phyloP scores from a whole-genome alignment of 2,113 vertebrate genomes.

The Petaurus breviceps region DNA sequence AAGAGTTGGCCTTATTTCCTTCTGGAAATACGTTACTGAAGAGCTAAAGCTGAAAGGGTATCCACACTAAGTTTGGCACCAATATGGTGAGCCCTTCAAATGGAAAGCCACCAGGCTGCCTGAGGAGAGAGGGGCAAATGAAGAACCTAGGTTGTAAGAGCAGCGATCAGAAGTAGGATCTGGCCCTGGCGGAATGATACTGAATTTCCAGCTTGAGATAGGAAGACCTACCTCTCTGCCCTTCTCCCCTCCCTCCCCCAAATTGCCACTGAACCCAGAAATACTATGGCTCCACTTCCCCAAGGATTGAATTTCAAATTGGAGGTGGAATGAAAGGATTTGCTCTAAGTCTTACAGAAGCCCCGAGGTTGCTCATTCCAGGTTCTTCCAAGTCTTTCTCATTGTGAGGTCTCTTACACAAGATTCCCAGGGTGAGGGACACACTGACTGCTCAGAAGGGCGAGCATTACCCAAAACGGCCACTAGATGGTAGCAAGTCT shows the following conservation, averaged over 20 bases:
- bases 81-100: not conserved
- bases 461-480: not conserved
- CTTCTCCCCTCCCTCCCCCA: too few relatives aligned
- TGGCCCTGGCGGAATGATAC: too few relatives aligned
- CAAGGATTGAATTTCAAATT: not conserved
- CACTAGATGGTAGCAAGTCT: conserved; percentile 69
- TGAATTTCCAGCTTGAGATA: not conserved
- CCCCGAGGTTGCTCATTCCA: too few relatives aligned
- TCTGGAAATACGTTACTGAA: not conserved
- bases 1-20: not conserved
- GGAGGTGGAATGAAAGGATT: not conserved
- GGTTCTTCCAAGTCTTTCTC: not conserved
- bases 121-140: not conserved
- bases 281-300: not conserved
- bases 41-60: not conserved
- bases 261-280: not conserved
- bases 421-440: not conserved
- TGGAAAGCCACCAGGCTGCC: not conserved
- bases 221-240: not conserved
- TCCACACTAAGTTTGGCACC: not conserved
- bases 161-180: not conserved
- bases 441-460: not conserved
- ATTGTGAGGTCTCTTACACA: not conserved
- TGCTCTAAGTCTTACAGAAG: not conserved
- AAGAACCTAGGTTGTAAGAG: too few relatives aligned